These are phyloP conservation scores for Dryomyza anilis DNA, from an alignment of 2,888 invertebrate species.

Conservation along the genomic window DNA sequence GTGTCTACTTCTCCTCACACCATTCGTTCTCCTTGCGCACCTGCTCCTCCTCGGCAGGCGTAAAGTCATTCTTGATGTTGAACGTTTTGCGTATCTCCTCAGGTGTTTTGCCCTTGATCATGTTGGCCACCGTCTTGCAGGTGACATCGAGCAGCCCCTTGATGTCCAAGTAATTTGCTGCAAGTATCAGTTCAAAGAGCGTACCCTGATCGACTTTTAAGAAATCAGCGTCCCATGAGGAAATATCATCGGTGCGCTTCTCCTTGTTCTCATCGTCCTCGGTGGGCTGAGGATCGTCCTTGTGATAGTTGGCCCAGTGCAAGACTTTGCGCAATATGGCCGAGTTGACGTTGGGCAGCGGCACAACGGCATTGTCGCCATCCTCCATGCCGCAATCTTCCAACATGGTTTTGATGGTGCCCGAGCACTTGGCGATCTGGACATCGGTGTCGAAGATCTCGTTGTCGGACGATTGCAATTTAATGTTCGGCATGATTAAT, in stretches of 20 bases:
- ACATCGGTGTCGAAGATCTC: constrained; percentile 96
- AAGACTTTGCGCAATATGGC: constrained; percentile 94
- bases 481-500: constrained; percentile 96
- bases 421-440: constrained; percentile 96
- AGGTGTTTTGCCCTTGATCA: constrained; percentile 98
- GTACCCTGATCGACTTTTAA: constrained; percentile 98
- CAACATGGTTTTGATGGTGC: constrained; percentile 98
- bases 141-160: constrained; percentile 95
- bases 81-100: constrained; percentile 97
- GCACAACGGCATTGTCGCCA: constrained; percentile 93
- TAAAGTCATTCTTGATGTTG: constrained; percentile 96
- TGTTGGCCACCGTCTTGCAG: constrained; percentile 97
- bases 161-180: constrained; percentile 96
- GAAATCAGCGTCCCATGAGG: constrained; percentile 99
- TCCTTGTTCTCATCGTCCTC: constrained; percentile 98
- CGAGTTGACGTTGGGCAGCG: constrained; percentile 96
- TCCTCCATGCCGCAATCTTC: constrained; percentile 91
- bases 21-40: constrained; percentile 96
- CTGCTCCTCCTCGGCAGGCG: constrained; percentile 95
- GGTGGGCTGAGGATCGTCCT: constrained; percentile 93
- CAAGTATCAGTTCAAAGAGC: constrained; percentile 92
- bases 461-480: constrained; percentile 92
- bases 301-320: constrained; percentile 91
- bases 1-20: constrained; percentile 61
- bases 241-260: constrained; percentile 98